These are phyloP conservation scores for Dynastes tityus DNA, from an alignment of 2,888 invertebrate genomes.

Conservation along the genomic window DNA sequence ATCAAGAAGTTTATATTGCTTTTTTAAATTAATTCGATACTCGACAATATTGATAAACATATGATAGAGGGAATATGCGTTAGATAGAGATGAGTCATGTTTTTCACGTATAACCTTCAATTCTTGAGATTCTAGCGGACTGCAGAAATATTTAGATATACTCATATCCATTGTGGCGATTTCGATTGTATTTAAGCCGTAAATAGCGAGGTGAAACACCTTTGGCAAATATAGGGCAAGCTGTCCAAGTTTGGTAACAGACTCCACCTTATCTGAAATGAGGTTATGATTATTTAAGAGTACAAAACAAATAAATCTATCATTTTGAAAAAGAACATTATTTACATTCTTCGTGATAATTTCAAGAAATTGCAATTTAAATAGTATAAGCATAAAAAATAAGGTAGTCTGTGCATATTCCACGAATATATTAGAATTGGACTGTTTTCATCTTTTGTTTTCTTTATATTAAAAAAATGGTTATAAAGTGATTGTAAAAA, in stretches of 20 bases:
- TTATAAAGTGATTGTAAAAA: no score
- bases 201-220: not conserved
- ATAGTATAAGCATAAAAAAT: no score
- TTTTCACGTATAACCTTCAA: constrained; percentile 21
- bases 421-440: no score
- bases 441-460: no score
- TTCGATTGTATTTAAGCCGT: not conserved
- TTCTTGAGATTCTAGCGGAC: not conserved
- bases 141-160: not conserved
- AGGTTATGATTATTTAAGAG: constrained; percentile 24
- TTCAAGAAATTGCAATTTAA: no score
- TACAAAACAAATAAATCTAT: not conserved
- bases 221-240: not conserved
- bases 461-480: no score
- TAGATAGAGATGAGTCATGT: constrained; percentile 45
- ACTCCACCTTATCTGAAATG: constrained; percentile 1
- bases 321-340: no score
- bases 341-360: no score
- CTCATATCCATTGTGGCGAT: not conserved
- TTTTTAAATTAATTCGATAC: not conserved
- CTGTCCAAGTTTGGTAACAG: not conserved
- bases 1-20: not conserved
- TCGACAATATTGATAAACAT: constrained; percentile 6
- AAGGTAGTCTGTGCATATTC: no score
- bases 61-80: constrained; percentile 20